A percentile compares a stretch with the other conserved stretches of the same genome.
These are phyloP conservation scores for Euura saliciscinereae DNA, from an alignment of 1,140 invertebrate species.

Conservation along the genomic window DNA sequence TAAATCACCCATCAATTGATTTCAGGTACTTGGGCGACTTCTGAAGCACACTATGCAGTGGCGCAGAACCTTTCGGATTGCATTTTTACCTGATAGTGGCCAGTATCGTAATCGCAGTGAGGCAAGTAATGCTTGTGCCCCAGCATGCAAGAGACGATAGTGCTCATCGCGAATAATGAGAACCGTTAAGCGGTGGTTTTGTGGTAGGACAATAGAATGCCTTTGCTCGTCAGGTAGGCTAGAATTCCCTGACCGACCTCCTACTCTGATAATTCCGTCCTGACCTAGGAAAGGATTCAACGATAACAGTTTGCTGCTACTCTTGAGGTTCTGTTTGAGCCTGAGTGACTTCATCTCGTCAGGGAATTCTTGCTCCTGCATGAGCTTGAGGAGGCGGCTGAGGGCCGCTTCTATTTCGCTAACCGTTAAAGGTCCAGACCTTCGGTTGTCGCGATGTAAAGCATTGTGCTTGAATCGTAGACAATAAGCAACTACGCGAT, in stretches of 20 bases:
- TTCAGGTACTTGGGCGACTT: conserved; percentile 24
- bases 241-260: conserved; percentile 44
- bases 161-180: conserved; percentile 34
- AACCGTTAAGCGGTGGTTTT: conserved; percentile 24
- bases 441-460: not conserved
- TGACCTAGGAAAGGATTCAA: conserved; percentile 47
- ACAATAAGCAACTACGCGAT: conserved; percentile 19
- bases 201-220: conserved; percentile 31
- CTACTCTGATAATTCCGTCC: conserved; percentile 47
- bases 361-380: conserved; percentile 12
- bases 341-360: conserved; percentile 10
- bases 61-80: conserved; percentile 30
- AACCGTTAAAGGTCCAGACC: conserved; percentile 1
- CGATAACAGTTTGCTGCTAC: conserved; percentile 26
- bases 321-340: conserved; percentile 5
- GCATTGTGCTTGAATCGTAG: conserved; percentile 16
- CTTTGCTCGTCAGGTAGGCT: conserved; percentile 30
- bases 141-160: conserved; percentile 30
- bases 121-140: conserved; percentile 30
- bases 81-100: conserved; percentile 33
- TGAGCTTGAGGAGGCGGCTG: conserved; percentile 1
- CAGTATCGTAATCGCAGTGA: conserved; percentile 33
- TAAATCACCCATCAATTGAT: conserved; percentile 43
- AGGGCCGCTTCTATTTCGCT: conserved; percentile 13
- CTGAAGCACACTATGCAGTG: conserved; percentile 40